These are phyloP conservation scores for Anagyrus pseudococci DNA, from an alignment of 2,888 invertebrate genomes.

Conservation along the genomic window DNA sequence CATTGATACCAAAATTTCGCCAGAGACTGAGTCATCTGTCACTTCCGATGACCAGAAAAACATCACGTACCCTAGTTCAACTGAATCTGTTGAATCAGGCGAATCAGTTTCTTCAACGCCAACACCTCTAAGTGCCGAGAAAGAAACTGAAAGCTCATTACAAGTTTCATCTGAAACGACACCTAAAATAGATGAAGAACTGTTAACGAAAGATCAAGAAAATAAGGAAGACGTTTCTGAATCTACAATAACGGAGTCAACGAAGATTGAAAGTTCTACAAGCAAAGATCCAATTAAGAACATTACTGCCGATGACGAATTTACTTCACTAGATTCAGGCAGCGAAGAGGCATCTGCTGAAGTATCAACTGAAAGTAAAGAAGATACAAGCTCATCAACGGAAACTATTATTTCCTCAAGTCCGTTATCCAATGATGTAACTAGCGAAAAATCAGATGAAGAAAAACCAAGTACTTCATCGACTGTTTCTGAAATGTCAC, in stretches of 20 bases:
- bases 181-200: not conserved
- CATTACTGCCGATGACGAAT: not conserved
- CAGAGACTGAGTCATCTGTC: slow-evolving; percentile 15
- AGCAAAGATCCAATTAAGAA: not conserved
- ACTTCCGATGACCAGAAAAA: slow-evolving; percentile 19
- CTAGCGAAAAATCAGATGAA: slow-evolving; percentile 10
- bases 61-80: slow-evolving; percentile 9
- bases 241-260: slow-evolving; percentile 1
- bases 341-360: slow-evolving; percentile 1
- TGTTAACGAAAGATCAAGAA: not conserved
- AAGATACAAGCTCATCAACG: slow-evolving; percentile 1
- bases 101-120: not conserved
- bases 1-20: slow-evolving; percentile 6
- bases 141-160: slow-evolving; percentile 2
- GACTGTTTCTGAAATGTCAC: slow-evolving; percentile 12
- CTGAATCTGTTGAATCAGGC: slow-evolving; percentile 25
- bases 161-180: slow-evolving; percentile 21
- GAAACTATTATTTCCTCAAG: not conserved
- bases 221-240: slow-evolving; percentile 13
- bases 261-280: slow-evolving; percentile 1
- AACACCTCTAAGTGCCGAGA: slow-evolving; percentile 10
- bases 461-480: slow-evolving; percentile 4
- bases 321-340: slow-evolving; percentile 7
- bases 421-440: not conserved
- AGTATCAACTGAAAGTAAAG: slow-evolving; percentile 17